Conservation (phyloP, 2,888 invertebrate species). For the Acleris cristana region DNA sequence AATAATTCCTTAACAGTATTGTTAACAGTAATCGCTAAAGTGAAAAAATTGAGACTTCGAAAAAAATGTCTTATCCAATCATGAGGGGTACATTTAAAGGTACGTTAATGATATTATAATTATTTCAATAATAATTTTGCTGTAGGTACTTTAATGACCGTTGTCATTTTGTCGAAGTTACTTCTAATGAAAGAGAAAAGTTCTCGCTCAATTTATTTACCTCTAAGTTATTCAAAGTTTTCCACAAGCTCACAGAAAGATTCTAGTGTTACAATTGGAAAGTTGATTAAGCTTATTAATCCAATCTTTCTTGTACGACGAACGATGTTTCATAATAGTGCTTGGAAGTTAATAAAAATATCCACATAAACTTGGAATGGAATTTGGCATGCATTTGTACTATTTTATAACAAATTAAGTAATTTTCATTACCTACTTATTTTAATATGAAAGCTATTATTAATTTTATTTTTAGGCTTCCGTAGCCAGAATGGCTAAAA, state of each 20-base stretch:
- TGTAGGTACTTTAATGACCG: background rate
- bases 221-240: slow-evolving; percentile 25
- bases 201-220: slow-evolving; percentile 17
- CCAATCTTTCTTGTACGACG: slow-evolving; percentile 10
- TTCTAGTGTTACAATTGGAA: slow-evolving; percentile 26
- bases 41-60: no score
- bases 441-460: no score
- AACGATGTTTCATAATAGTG: background rate
- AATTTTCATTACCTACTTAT: no score
- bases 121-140: no score
- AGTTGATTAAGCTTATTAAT: slow-evolving; percentile 16
- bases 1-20: no score
- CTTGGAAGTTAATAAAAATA: slow-evolving; percentile 2
- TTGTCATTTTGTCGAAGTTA: slow-evolving; percentile 6
- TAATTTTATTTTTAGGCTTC: no score
- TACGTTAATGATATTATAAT: no score
- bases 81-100: no score
- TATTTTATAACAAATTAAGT: no score
- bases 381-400: background rate
- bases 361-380: background rate
- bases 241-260: slow-evolving; percentile 1
- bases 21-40: no score
- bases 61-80: no score
- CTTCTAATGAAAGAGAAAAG: slow-evolving; percentile 24
- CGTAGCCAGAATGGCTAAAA: no score